A percentile compares a stretch with the other conserved stretches of the same genome.
Conservation (phyloP, 2,888 invertebrate genomes). For the Antitype chi region DNA sequence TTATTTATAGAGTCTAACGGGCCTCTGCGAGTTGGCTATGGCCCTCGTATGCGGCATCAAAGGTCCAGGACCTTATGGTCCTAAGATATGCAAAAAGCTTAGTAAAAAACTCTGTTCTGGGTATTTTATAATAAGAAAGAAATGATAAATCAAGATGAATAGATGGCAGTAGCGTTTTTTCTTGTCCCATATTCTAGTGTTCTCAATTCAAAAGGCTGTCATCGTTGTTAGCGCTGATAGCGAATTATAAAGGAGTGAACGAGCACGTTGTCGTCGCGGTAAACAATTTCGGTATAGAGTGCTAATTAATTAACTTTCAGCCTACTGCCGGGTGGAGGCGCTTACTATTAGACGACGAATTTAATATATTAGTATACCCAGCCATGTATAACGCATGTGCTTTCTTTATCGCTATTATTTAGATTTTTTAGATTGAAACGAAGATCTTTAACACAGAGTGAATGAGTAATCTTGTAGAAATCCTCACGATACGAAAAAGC, state of each 20-base stretch:
- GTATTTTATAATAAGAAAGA: neutral
- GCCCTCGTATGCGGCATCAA: too few species aligned
- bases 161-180: neutral
- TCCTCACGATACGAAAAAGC: too few species aligned
- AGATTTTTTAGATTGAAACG: neutral
- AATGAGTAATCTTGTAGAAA: too few species aligned
- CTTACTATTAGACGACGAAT: conserved; percentile 25
- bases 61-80: too few species aligned
- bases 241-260: conserved; percentile 45
- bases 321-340: conserved; percentile 58
- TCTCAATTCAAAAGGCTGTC: conserved; percentile 26
- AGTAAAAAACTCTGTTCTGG: neutral
- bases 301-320: conserved; percentile 73
- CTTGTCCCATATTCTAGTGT: neutral
- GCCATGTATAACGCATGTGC: neutral
- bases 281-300: conserved; percentile 67
- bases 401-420: conserved; percentile 3
- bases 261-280: conserved; percentile 47
- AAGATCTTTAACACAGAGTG: too few species aligned
- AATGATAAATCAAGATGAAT: neutral
- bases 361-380: conserved; percentile 28
- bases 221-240: conserved; percentile 43
- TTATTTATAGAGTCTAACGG: too few species aligned
- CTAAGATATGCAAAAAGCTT: neutral
- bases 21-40: too few species aligned